phyloP scores from a whole-genome alignment of 1,140 invertebrate genomes.

The Anoplolepis gracilipes region DNA sequence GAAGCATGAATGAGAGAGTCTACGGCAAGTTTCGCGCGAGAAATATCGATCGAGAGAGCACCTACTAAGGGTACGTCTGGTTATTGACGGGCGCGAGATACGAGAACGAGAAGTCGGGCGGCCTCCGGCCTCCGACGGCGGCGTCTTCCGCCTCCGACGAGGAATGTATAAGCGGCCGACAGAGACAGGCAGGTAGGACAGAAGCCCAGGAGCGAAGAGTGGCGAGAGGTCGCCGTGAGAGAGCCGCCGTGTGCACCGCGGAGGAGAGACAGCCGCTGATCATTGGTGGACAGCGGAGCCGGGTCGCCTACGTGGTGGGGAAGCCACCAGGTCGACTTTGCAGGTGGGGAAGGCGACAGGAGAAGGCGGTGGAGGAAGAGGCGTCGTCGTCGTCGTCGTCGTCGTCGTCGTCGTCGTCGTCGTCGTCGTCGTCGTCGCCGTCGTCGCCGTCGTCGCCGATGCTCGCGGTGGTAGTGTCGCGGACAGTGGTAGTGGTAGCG shows the following conservation, averaged over 20 bases:
- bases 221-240: slow-evolving; percentile 65
- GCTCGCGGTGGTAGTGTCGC: slow-evolving; percentile 67
- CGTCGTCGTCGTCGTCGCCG: slow-evolving; percentile 39
- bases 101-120: not conserved
- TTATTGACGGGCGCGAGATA: slow-evolving; percentile 24
- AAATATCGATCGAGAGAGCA: slow-evolving; percentile 22
- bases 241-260: slow-evolving; percentile 66
- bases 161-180: slow-evolving; percentile 29
- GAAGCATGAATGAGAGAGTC: slow-evolving; percentile 24
- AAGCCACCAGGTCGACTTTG: slow-evolving; percentile 65
- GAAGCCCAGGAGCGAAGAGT: slow-evolving; percentile 62
- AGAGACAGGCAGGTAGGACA: slow-evolving; percentile 61
- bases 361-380: slow-evolving; percentile 67
- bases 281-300: slow-evolving; percentile 82
- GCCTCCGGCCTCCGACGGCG: not conserved
- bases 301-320: slow-evolving; percentile 71
- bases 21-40: not conserved
- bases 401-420: slow-evolving; percentile 42
- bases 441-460: slow-evolving; percentile 27
- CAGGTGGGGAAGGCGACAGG: slow-evolving; percentile 71
- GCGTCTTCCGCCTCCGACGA: slow-evolving; percentile 39
- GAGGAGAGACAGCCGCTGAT: slow-evolving; percentile 82
- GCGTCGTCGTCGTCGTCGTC: slow-evolving; percentile 33
- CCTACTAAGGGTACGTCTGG: not conserved
- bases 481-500: slow-evolving; percentile 67